Conservation (phyloP, 2,113 vertebrate genomes). For the Anolis sagrei region DNA sequence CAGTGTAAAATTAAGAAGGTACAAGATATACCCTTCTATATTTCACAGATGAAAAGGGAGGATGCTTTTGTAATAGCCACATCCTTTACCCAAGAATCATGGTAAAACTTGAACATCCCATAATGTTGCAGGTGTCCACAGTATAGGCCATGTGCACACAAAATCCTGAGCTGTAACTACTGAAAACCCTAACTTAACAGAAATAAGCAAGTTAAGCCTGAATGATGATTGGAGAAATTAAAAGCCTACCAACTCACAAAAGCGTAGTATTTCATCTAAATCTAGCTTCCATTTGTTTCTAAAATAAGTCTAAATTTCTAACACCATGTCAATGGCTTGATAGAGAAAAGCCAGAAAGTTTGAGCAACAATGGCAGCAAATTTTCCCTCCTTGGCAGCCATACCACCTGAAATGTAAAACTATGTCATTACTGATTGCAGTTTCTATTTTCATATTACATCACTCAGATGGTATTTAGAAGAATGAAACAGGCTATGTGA, state of each 20-base stretch:
- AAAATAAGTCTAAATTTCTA: too few relatives aligned
- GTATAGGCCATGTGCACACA: neutral
- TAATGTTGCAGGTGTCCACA: neutral
- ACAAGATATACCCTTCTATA: neutral
- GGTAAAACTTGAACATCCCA: neutral
- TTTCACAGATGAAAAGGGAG: neutral
- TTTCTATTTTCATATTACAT: too few relatives aligned
- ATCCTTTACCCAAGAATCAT: neutral
- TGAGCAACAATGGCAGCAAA: too few relatives aligned
- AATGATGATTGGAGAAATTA: too few relatives aligned
- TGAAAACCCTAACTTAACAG: neutral
- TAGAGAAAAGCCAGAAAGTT: neutral
- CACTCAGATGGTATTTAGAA: too few relatives aligned
- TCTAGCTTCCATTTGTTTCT: too few relatives aligned
- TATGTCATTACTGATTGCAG: too few relatives aligned
- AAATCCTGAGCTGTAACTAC: neutral
- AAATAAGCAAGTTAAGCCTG: neutral
- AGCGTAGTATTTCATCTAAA: neutral
- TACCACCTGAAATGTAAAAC: too few relatives aligned
- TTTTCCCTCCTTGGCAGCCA: too few relatives aligned
- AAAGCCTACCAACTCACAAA: neutral
- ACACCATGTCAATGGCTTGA: neutral
- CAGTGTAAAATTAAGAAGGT: constrained; percentile 14
- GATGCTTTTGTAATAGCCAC: neutral
- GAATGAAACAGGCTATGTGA: too few relatives aligned